Evolutionary conservation across 2,888 invertebrate genomes (phyloP).

Genomic region (Halictus ligatus): DNA sequence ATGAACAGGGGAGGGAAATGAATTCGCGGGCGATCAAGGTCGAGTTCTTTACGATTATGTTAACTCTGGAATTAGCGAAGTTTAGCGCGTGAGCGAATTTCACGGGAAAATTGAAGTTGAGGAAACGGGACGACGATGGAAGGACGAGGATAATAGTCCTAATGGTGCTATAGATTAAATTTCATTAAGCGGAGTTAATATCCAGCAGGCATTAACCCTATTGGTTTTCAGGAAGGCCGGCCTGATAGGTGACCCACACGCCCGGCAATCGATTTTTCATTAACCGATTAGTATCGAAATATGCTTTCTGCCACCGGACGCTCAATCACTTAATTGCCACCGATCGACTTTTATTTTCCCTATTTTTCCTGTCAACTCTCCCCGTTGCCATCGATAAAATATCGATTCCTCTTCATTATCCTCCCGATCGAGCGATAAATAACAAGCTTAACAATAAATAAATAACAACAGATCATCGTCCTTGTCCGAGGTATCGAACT

Average conservation of each 20-base stretch:
- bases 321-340: conserved; percentile 27
- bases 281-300: conserved; percentile 39
- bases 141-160: neutral
- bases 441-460: neutral
- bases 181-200: conserved; percentile 20
- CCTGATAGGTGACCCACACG: neutral
- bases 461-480: neutral
- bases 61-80: neutral
- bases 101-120: neutral
- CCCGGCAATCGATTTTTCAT: conserved; percentile 45
- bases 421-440: neutral
- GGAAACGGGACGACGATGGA: neutral
- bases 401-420: neutral
- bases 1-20: neutral
- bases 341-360: neutral
- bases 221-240: conserved; percentile 7
- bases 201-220: neutral
- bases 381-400: neutral
- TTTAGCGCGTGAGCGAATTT: neutral
- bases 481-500: neutral
- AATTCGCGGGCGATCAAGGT: neutral
- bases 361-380: conserved; percentile 6
- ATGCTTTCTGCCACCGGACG: neutral
- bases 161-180: neutral
- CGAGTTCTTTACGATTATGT: neutral